These are phyloP conservation scores for Brachypalpus laphriformis DNA, from an alignment of 2,888 invertebrate genomes.

Conservation along the genomic window DNA sequence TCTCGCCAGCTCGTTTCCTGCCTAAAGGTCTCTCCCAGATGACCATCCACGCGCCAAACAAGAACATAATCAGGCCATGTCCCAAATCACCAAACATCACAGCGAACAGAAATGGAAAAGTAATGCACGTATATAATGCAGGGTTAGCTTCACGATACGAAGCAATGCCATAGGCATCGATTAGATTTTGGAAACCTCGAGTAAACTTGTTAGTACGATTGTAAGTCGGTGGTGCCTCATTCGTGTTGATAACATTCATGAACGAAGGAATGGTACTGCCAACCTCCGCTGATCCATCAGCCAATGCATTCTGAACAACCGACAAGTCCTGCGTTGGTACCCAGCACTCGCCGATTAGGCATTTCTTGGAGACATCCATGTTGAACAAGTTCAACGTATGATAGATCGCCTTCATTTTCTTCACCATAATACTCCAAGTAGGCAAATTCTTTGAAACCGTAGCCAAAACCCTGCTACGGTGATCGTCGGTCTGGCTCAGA, in stretches of 20 bases:
- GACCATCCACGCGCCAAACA: slow-evolving; percentile 92
- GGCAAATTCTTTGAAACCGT: slow-evolving; percentile 92
- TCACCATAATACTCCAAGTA: slow-evolving; percentile 91
- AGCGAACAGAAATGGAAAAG: slow-evolving; percentile 97
- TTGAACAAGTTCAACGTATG: slow-evolving; percentile 96
- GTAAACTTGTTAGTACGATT: slow-evolving; percentile 97
- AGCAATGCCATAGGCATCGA: slow-evolving; percentile 96
- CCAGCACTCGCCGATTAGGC: slow-evolving; percentile 95
- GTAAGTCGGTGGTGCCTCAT: slow-evolving; percentile 94
- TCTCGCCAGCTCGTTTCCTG: slow-evolving; percentile 90
- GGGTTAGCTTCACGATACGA: slow-evolving; percentile 97
- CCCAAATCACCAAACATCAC: slow-evolving; percentile 98
- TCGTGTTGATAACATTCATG: slow-evolving; percentile 92
- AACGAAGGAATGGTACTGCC: slow-evolving; percentile 96
- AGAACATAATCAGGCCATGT: slow-evolving; percentile 92
- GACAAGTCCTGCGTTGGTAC: slow-evolving; percentile 89
- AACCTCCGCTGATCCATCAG: slow-evolving; percentile 91
- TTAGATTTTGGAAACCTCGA: slow-evolving; percentile 94
- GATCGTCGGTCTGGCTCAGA: slow-evolving; percentile 92
- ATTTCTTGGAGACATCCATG: slow-evolving; percentile 94
- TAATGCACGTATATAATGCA: slow-evolving; percentile 93
- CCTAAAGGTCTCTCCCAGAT: slow-evolving; percentile 89
- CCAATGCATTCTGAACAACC: slow-evolving; percentile 89
- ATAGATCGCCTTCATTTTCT: slow-evolving; percentile 96
- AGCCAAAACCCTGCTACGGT: slow-evolving; percentile 90